Percentiles rank a stretch among this genome's conserved stretches.
phyloP scores from a whole-genome alignment of 2,797 vertebrate genomes.

The Catamblyrhynchus diadema region DNA sequence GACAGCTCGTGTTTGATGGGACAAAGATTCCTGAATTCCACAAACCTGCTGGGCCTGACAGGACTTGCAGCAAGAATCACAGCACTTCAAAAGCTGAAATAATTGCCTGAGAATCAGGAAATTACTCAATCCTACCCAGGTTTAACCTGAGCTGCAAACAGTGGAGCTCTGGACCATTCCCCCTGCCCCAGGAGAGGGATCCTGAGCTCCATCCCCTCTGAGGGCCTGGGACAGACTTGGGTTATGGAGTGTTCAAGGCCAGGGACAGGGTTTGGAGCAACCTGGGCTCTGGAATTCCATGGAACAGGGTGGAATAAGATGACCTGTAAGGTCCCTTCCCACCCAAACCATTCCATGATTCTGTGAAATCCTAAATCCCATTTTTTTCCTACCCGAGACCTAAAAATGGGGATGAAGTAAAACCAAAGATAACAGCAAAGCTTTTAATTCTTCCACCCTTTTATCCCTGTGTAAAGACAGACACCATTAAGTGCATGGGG shows the following conservation, averaged over 20 bases:
- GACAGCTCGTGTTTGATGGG: not conserved
- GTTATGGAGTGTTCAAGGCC: not conserved
- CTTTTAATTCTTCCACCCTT: not conserved
- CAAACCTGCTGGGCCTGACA: not conserved
- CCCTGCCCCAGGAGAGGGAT: not conserved
- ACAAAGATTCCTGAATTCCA: not conserved
- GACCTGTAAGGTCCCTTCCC: not conserved
- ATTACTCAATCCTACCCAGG: not conserved
- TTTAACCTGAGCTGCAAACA: not conserved
- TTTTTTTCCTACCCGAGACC: not conserved
- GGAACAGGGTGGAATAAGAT: not conserved
- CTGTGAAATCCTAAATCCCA: not conserved
- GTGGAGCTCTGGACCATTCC: not conserved
- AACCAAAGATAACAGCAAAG: not conserved
- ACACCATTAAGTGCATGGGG: not conserved
- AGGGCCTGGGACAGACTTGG: not conserved
- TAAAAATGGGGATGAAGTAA: not conserved
- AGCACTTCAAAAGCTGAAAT: not conserved
- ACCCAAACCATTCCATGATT: not conserved
- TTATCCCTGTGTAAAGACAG: not conserved
- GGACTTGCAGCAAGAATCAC: not conserved
- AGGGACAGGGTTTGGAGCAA: not conserved
- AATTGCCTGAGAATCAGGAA: not conserved
- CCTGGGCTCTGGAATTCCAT: not conserved
- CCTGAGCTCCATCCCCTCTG: not conserved